Percentiles rank a stretch among this genome's conserved stretches.
Conservation (phyloP, 92 coral and sea anemone species). For the Epizoanthus rinbou region DNA sequence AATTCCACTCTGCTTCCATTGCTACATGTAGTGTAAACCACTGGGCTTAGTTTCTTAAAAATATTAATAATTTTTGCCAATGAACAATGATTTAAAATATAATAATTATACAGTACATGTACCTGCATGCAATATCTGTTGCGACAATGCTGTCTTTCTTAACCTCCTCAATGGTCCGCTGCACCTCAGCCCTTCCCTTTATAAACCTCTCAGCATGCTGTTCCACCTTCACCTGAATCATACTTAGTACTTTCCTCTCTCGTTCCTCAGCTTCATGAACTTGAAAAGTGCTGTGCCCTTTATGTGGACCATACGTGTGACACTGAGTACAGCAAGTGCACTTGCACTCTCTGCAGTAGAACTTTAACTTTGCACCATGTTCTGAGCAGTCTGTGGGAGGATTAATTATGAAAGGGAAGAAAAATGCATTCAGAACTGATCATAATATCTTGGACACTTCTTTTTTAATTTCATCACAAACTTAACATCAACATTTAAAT, state of each 20-base stretch:
- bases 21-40: too few species aligned
- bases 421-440: conserved; percentile 5
- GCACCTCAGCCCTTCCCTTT: conserved; percentile 93
- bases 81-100: too few species aligned
- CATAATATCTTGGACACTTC: too few species aligned
- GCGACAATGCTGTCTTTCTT: conserved; percentile 75
- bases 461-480: too few species aligned
- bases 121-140: conserved; percentile 67
- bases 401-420: background rate
- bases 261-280: conserved; percentile 94
- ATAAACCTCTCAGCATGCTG: conserved; percentile 86
- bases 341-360: conserved; percentile 91
- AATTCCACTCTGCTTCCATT: too few species aligned
- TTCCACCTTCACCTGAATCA: conserved; percentile 77
- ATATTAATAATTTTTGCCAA: too few species aligned
- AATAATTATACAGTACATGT: too few species aligned
- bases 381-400: conserved; percentile 74
- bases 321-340: conserved; percentile 83
- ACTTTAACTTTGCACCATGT: conserved; percentile 82
- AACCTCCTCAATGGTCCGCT: conserved; percentile 80
- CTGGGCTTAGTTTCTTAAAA: too few species aligned
- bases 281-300: conserved; percentile 86
- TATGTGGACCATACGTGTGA: conserved; percentile 79
- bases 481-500: too few species aligned
- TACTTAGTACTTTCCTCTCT: conserved; percentile 72